Evolutionary conservation across 2,797 vertebrate species (phyloP).

Genomic region (Sus cebifrons): DNA sequence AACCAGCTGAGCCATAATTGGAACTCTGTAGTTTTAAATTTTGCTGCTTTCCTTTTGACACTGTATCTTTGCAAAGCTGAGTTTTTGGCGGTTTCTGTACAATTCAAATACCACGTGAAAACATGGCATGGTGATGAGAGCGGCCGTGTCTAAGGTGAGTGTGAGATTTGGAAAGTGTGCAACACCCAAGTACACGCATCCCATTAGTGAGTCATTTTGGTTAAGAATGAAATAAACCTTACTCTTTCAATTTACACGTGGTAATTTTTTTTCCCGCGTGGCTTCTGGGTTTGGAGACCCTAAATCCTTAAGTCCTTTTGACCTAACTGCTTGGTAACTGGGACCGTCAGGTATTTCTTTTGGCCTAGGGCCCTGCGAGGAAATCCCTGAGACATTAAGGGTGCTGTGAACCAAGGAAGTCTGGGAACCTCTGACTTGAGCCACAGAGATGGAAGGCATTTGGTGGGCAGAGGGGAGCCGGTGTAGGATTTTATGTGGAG

Average conservation of each 20-base stretch:
- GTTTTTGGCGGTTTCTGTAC: not conserved
- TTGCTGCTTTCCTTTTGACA: not conserved
- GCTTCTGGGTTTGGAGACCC: not conserved
- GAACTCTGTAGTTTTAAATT: not conserved
- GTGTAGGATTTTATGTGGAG: not conserved
- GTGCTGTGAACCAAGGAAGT: not conserved
- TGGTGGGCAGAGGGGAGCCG: not conserved
- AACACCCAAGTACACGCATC: not conserved
- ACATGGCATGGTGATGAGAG: not conserved
- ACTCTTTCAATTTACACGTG: not conserved
- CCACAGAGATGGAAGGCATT: not conserved
- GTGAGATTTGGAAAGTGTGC: not conserved
- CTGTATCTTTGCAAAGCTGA: not conserved
- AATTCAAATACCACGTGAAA: not conserved
- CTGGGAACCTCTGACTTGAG: not conserved
- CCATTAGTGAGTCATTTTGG: not conserved
- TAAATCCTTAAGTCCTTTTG: not conserved
- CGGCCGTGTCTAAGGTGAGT: not conserved
- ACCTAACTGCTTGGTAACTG: not conserved
- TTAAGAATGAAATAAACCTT: slow-evolving; percentile 20
- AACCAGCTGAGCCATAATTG: too few relatives aligned
- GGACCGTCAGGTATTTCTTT: not conserved
- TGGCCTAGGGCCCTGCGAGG: not conserved
- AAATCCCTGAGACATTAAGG: not conserved
- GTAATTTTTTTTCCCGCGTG: not conserved